These are phyloP conservation scores for Chrysolina oricalcia DNA, from an alignment of 2,888 invertebrate genomes.

Conservation along the genomic window DNA sequence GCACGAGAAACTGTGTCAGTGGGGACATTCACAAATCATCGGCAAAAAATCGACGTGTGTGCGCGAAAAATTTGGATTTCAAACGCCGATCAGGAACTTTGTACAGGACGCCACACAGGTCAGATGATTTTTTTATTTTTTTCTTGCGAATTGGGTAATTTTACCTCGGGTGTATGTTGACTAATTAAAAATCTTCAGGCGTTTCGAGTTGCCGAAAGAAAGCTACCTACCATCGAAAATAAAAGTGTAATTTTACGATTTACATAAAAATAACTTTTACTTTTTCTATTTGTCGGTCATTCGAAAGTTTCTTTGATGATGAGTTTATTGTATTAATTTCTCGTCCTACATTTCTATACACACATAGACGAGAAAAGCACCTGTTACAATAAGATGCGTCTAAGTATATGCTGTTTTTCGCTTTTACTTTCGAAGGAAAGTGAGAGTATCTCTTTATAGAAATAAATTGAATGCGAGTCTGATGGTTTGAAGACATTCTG, in stretches of 20 bases:
- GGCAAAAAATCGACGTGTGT: slow-evolving; percentile 70
- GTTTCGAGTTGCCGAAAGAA: slow-evolving; percentile 10
- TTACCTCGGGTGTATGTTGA: not conserved
- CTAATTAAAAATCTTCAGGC: not conserved
- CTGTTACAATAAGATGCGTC: slow-evolving; percentile 31
- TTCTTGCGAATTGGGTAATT: not conserved
- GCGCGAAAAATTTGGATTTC: slow-evolving; percentile 80
- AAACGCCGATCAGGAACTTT: slow-evolving; percentile 66
- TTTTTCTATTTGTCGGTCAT: slow-evolving; percentile 45
- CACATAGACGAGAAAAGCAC: slow-evolving; percentile 34
- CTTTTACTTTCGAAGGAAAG: slow-evolving; percentile 40
- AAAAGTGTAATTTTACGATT: slow-evolving; percentile 43
- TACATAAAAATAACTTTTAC: slow-evolving; percentile 49
- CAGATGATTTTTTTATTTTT: slow-evolving; percentile 27
- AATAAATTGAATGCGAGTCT: not conserved
- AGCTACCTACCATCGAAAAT: slow-evolving; percentile 29
- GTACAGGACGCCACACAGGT: slow-evolving; percentile 49
- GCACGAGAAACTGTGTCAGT: slow-evolving; percentile 87
- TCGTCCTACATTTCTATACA: slow-evolving; percentile 42
- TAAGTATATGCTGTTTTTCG: slow-evolving; percentile 30
- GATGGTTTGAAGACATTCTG: too few species aligned
- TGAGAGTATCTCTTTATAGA: not conserved
- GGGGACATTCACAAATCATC: slow-evolving; percentile 76
- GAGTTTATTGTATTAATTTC: slow-evolving; percentile 53
- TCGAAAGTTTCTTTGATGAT: slow-evolving; percentile 53